phyloP scores from a whole-genome alignment of 2,888 invertebrate species.

The Patella pellucida region DNA sequence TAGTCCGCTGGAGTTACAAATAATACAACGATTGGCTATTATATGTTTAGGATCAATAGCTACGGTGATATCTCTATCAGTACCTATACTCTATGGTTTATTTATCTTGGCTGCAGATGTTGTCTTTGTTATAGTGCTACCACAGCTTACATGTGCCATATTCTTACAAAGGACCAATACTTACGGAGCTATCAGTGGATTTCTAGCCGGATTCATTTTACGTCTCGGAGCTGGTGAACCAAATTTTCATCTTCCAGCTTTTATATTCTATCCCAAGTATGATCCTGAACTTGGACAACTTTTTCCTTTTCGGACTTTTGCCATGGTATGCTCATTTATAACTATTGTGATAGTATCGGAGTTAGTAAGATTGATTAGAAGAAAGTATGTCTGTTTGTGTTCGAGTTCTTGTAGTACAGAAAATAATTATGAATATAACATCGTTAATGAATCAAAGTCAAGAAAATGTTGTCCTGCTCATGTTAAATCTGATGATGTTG shows the following conservation, averaged over 20 bases:
- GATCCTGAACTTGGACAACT: constrained; percentile 79
- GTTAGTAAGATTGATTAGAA: constrained; percentile 8
- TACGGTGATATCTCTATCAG: constrained; percentile 50
- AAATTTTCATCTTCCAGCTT: constrained; percentile 83
- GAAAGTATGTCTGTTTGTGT: neutral
- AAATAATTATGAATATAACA: too few relatives aligned
- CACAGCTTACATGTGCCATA: constrained; percentile 59
- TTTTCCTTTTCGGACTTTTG: constrained; percentile 95
- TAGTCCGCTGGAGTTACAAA: constrained; percentile 44
- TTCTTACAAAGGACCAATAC: constrained; percentile 50
- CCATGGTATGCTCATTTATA: constrained; percentile 83
- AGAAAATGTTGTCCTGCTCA: too few relatives aligned
- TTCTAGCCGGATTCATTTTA: constrained; percentile 81
- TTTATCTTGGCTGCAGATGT: constrained; percentile 63
- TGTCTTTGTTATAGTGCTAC: constrained; percentile 63
- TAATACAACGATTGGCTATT: constrained; percentile 50
- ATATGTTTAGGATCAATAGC: constrained; percentile 47
- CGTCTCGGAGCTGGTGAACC: constrained; percentile 91
- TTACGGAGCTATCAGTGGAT: constrained; percentile 59
- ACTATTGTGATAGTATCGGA: constrained; percentile 44
- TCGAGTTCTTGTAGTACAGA: too few relatives aligned
- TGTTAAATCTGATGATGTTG: neutral
- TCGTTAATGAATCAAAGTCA: too few relatives aligned
- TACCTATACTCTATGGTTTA: constrained; percentile 52
- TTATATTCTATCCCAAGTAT: constrained; percentile 85